These are phyloP conservation scores for Oxyruncus cristatus DNA, from an alignment of 2,113 vertebrate species.

Conservation along the genomic window DNA sequence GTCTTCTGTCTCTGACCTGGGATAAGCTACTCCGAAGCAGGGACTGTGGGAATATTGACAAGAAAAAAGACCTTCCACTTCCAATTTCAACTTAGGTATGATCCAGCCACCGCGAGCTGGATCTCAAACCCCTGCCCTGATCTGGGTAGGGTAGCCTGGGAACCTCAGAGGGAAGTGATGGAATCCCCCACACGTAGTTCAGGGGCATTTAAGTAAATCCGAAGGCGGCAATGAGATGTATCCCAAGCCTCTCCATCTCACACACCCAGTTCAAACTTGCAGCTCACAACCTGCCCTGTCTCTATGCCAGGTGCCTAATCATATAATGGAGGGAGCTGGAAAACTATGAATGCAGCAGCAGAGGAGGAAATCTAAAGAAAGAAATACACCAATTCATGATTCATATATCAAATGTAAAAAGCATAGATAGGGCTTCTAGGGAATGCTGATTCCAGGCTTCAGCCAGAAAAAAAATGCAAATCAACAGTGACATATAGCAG, in stretches of 20 bases:
- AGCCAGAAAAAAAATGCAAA: background rate
- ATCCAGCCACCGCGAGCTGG: background rate
- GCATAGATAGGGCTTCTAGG: background rate
- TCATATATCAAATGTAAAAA: background rate
- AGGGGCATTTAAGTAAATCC: background rate
- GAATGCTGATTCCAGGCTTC: background rate
- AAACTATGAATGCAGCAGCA: background rate
- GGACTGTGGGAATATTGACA: background rate
- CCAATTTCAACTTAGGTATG: background rate
- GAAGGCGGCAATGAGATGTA: background rate
- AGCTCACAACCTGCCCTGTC: background rate
- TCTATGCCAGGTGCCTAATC: background rate
- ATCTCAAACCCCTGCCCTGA: background rate
- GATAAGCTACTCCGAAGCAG: background rate
- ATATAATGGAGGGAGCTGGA: background rate
- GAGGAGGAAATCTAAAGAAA: background rate
- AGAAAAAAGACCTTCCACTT: background rate
- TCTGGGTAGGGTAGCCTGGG: background rate
- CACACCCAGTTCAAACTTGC: background rate
- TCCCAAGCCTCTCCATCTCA: background rate
- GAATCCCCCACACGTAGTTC: background rate
- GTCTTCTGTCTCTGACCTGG: background rate
- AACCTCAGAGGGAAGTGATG: background rate
- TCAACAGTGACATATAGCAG: background rate
- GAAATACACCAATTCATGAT: background rate